phyloP scores from a whole-genome alignment of 2,113 vertebrate genomes.

The Phalacrocorax carbo region DNA sequence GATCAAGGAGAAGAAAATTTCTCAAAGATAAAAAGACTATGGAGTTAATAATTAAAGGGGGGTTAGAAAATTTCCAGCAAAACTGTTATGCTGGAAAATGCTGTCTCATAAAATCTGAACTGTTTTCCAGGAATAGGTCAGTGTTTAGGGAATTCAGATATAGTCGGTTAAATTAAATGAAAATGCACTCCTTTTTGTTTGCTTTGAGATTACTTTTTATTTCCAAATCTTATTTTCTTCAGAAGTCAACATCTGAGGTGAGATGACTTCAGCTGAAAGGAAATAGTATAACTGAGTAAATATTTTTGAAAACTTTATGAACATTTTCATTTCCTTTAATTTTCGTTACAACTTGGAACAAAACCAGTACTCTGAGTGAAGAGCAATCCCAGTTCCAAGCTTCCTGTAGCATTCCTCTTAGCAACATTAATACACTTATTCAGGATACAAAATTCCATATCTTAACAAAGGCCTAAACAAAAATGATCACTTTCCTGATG shows the following conservation, averaged over 20 bases:
- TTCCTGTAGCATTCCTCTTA: not conserved
- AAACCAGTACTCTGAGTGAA: not conserved
- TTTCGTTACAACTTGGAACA: fast-evolving
- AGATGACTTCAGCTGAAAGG: not conserved
- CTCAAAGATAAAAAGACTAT: not conserved
- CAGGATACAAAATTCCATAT: not conserved
- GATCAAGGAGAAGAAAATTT: conserved; percentile 4
- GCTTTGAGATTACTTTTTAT: not conserved
- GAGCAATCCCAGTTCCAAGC: not conserved
- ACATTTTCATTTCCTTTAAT: fast-evolving
- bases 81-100: not conserved
- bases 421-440: not conserved
- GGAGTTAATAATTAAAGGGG: not conserved
- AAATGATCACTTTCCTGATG: not conserved
- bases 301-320: not conserved
- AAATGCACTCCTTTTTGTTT: not conserved
- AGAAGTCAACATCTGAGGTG: not conserved
- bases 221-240: not conserved
- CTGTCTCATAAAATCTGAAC: not conserved
- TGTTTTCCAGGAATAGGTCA: not conserved
- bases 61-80: not conserved
- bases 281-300: not conserved
- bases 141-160: not conserved
- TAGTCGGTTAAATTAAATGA: not conserved
- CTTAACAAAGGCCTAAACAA: not conserved